Evolutionary conservation across 1,140 invertebrate species (phyloP).

Genomic region (Drosophila sp.): DNA sequence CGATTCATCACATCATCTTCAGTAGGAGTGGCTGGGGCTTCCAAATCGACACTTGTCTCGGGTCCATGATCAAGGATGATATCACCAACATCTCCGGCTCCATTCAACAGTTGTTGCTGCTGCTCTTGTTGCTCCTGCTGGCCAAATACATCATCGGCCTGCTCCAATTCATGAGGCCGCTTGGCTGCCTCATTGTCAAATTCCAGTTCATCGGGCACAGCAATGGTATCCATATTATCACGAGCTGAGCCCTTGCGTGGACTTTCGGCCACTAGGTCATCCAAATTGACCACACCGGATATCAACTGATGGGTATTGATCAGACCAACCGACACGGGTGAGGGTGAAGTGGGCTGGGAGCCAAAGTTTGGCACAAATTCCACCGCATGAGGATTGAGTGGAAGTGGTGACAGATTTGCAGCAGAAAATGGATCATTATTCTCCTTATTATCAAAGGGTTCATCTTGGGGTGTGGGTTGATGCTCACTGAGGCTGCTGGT

Average conservation of each 20-base stretch:
- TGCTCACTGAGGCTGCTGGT: conserved; percentile 76
- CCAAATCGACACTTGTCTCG: conserved; percentile 73
- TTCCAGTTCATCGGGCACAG: conserved; percentile 65
- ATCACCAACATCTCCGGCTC: conserved; percentile 27
- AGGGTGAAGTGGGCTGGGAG: conserved; percentile 67
- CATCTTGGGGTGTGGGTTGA: conserved; percentile 39
- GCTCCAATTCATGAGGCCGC: conserved; percentile 72
- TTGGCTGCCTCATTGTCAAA: conserved; percentile 68
- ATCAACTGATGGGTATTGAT: conserved; percentile 53
- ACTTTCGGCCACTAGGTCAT: conserved; percentile 75
- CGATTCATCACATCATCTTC: conserved; percentile 65
- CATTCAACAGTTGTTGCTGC: conserved; percentile 29
- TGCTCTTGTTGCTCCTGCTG: conserved; percentile 6
- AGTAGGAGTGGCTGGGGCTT: conserved; percentile 26
- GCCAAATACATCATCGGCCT: conserved; percentile 57
- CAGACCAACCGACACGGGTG: conserved; percentile 24
- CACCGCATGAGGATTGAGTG: conserved; percentile 72
- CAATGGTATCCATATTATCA: conserved; percentile 68
- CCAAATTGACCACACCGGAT: conserved; percentile 26
- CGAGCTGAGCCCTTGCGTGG: conserved; percentile 66
- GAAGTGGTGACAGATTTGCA: conserved; percentile 62
- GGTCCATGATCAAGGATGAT: conserved; percentile 63
- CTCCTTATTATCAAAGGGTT: conserved; percentile 64
- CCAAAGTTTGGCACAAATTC: conserved; percentile 75
- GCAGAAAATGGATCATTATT: conserved; percentile 46